Evolutionary conservation across 2,113 vertebrate genomes (phyloP), one percentile per base, ranked within the genome.

Genomic region (Saccopteryx leptura): DNA sequence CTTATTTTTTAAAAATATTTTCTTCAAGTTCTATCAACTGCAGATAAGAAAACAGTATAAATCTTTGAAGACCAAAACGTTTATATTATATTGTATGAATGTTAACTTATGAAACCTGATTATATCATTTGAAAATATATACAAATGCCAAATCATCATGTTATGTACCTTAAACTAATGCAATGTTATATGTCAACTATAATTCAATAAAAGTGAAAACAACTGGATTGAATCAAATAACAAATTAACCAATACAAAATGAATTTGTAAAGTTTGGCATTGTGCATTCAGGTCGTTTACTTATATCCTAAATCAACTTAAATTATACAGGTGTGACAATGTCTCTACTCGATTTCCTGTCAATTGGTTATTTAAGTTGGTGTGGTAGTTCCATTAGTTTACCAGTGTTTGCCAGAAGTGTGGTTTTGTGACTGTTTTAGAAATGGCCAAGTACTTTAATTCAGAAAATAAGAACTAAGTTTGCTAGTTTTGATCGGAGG

Each of bases 201-300:
- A 65, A 65, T n/a, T 46, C n/a, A 46, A 69, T 80, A 84, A 54
- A 81, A 10, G 10, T 31, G 7, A 24, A 76, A 63, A 85, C 18
- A 61, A 66, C 9, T 76, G 60, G 1, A 78, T 54, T 74, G 18
- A 94, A 61, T 79, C 31, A 91, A 88, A 52, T 52, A 85, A 91
- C 14, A 74, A 88, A 80, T 85, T 82, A 83, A 56, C 39, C 2
- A 75, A 39, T 46, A 19, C 80, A 91, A 75, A 71, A 17, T 93
- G 11, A 54, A n/a, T 52, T 90, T 66, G 2, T 17, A 74, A 87
- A 86, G 5, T 13, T 48, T 48, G 33, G 2, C 18, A 60, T 24
- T 93, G 11, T 61, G 90, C 48, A 94, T 75, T 88, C 9, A 82
- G 94, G 61, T 21, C 61, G 31, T 6, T 83, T 82, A 28, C 31